Evolutionary conservation across 2,113 vertebrate genomes (phyloP).

Genomic region (Elachura formosa): DNA sequence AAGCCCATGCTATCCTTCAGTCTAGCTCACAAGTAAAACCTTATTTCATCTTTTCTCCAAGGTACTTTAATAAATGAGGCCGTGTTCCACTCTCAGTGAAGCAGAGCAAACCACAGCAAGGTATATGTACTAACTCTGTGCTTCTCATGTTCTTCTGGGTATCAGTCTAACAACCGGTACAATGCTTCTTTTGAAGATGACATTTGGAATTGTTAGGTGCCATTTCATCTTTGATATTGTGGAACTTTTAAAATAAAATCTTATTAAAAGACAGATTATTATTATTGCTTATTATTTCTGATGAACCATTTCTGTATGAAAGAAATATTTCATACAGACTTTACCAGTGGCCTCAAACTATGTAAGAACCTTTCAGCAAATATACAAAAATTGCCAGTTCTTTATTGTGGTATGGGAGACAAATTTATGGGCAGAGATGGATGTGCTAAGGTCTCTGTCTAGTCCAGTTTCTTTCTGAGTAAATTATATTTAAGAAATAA

Average conservation of each 20-base stretch:
- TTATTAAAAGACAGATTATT: not conserved
- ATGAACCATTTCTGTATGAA: not conserved
- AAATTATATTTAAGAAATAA: not conserved
- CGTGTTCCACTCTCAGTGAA: not conserved
- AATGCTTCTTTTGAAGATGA: not conserved
- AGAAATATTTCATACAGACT: not conserved
- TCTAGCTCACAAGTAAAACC: not conserved
- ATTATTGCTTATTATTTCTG: not conserved
- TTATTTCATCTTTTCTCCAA: not conserved
- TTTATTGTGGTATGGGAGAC: not conserved
- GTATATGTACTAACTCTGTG: not conserved
- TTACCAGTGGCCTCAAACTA: not conserved
- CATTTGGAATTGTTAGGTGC: not conserved
- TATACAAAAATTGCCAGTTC: not conserved
- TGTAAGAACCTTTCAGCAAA: not conserved
- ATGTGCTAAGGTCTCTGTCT: not conserved
- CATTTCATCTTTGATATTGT: not conserved
- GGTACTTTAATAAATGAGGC: not conserved
- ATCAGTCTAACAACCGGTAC: not conserved
- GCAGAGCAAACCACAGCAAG: not conserved
- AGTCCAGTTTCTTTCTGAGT: not conserved
- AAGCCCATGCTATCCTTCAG: not conserved
- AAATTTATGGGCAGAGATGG: not conserved
- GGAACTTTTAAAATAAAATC: not conserved
- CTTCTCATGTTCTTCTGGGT: not conserved